Percentiles rank a stretch among this genome's conserved stretches.
These are phyloP conservation scores for Carlito syrichta DNA, from an alignment of 2,113 vertebrate genomes.

Conservation along the genomic window DNA sequence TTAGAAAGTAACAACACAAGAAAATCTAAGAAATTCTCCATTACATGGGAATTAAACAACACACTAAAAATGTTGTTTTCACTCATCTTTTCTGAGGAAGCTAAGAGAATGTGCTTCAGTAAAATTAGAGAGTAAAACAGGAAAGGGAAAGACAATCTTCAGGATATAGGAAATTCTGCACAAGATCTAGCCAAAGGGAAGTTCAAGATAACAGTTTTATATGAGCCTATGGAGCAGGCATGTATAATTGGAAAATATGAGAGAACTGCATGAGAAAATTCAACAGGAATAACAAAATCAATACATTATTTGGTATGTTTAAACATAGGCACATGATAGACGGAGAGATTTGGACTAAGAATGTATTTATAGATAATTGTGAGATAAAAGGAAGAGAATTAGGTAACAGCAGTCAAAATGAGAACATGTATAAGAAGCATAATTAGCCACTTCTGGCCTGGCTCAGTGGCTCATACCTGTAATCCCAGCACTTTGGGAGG, in stretches of 20 bases:
- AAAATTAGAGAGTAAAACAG: not conserved
- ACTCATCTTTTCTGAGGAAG: not conserved
- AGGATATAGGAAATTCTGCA: not conserved
- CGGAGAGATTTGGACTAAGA: not conserved
- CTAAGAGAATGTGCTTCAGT: not conserved
- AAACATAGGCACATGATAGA: not conserved
- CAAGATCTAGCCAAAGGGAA: not conserved
- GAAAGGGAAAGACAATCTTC: not conserved
- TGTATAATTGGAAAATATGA: not conserved
- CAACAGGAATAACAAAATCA: not conserved
- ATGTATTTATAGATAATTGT: constrained; percentile 8
- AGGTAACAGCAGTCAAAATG: not conserved
- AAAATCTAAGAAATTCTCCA: not conserved
- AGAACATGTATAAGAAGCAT: not conserved
- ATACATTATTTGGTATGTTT: not conserved
- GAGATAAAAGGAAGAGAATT: not conserved
- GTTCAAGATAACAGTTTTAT: not conserved
- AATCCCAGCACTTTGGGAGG: no score
- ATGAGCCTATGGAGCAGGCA: not conserved
- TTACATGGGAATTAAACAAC: not conserved
- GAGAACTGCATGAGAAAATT: not conserved
- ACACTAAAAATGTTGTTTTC: not conserved
- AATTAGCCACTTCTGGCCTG: no score
- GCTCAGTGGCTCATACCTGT: no score
- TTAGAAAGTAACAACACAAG: not conserved